Percentiles rank a stretch among this genome's conserved stretches.
Evolutionary conservation across 1,140 invertebrate species (phyloP).

Genomic region (Drosophila simulans): DNA sequence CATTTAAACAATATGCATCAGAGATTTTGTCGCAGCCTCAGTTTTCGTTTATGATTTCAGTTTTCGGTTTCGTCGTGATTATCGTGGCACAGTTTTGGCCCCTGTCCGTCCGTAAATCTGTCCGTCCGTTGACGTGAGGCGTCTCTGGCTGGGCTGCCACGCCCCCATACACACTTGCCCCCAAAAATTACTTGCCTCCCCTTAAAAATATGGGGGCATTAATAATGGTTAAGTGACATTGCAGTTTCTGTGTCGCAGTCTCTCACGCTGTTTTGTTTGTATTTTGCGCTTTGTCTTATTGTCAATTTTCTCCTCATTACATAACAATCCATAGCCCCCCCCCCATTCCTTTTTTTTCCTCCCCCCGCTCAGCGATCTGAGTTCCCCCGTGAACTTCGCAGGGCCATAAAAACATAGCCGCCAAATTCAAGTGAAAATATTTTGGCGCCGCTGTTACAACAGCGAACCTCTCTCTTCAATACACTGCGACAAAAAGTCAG

Average conservation of each 20-base stretch:
- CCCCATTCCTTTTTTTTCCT: background rate
- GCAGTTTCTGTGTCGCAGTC: constrained; percentile 58
- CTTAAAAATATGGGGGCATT: constrained; percentile 15
- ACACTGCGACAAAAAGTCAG: constrained; percentile 3
- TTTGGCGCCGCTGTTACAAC: constrained; percentile 64
- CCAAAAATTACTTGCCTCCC: background rate
- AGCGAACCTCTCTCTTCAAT: constrained; percentile 17
- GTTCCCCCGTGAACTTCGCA: constrained; percentile 56
- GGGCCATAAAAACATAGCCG: constrained; percentile 51
- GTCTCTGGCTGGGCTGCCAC: constrained; percentile 15
- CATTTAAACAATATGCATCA: constrained; percentile 1
- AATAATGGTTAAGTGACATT: constrained; percentile 72
- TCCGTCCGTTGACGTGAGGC: constrained; percentile 21
- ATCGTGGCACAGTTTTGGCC: constrained; percentile 23
- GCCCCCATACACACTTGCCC: constrained; percentile 3
- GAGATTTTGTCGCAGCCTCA: constrained; percentile 13
- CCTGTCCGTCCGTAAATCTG: constrained; percentile 6
- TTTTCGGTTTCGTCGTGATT: constrained; percentile 20
- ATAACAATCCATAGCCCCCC: constrained; percentile 41
- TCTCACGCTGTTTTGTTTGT: constrained; percentile 52
- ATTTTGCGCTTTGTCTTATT: constrained; percentile 67
- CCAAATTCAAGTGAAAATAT: constrained; percentile 75
- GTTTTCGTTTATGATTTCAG: constrained; percentile 7
- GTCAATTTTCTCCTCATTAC: constrained; percentile 73
- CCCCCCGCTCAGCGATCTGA: constrained; percentile 3